Evolutionary conservation across 2,113 vertebrate genomes (phyloP).

Genomic region (Theropithecus gelada): DNA sequence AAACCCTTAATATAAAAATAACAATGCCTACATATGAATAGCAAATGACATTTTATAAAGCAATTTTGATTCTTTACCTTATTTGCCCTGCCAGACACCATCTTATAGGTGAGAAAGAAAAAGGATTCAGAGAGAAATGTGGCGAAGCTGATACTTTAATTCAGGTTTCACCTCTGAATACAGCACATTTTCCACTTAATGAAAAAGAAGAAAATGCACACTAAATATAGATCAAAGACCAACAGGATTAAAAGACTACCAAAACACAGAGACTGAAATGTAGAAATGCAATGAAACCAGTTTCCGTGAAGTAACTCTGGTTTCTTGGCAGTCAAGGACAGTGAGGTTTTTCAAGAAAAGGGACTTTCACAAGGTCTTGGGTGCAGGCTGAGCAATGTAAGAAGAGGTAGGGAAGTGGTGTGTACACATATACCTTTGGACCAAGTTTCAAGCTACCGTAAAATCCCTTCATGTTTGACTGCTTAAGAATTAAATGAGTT

Average conservation of each 20-base stretch:
- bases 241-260: background rate
- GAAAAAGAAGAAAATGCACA: background rate
- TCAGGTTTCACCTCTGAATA: background rate
- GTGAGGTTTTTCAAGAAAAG: background rate
- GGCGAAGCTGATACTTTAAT: background rate
- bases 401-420: background rate
- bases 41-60: background rate
- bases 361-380: background rate
- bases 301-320: background rate
- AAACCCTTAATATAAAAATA: background rate
- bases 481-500: slow-evolving; percentile 34
- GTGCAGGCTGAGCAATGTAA: background rate
- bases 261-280: background rate
- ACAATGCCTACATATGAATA: background rate
- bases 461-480: background rate
- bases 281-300: background rate
- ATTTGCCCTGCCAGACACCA: background rate
- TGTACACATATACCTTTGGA: background rate
- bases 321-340: background rate
- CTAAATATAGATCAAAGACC: background rate
- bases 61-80: background rate
- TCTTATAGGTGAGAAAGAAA: slow-evolving; percentile 6
- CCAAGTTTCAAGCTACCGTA: background rate
- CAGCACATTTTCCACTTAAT: background rate
- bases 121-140: background rate